Percentiles rank a stretch among this genome's conserved stretches.
Evolutionary conservation across 2,888 invertebrate species (phyloP).

Genomic region (Lepidocyrtoides sp.): DNA sequence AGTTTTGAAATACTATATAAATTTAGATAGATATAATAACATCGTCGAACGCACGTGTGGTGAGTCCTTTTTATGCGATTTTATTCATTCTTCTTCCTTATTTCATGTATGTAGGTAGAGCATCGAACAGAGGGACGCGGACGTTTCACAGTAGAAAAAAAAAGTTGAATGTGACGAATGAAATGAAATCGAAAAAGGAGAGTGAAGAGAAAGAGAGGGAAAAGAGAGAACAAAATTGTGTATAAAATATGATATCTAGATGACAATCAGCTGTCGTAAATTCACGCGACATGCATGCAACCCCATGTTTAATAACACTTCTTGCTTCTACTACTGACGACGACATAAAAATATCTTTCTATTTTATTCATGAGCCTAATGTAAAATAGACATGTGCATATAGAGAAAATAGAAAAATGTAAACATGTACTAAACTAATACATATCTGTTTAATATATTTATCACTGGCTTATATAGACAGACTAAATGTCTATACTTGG

Average conservation of each 20-base stretch:
- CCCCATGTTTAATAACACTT: slow-evolving; percentile 69
- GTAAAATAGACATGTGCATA: neutral
- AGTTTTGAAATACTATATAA: neutral
- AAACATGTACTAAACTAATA: neutral
- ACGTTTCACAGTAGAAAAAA: neutral
- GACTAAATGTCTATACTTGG: no score
- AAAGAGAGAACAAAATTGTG: slow-evolving; percentile 5
- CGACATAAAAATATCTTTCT: slow-evolving; percentile 61
- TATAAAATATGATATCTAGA: slow-evolving; percentile 66
- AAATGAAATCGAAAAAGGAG: slow-evolving; percentile 27
- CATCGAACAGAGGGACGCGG: neutral
- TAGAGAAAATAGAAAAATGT: neutral
- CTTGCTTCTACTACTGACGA: slow-evolving; percentile 60
- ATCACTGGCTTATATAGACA: no score
- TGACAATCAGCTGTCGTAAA: slow-evolving; percentile 79
- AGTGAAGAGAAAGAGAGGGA: neutral
- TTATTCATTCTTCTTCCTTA: neutral
- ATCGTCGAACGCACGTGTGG: neutral
- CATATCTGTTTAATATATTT: neutral
- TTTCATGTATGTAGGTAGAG: neutral
- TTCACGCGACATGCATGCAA: slow-evolving; percentile 77
- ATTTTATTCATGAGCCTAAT: slow-evolving; percentile 57
- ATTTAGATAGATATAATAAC: neutral
- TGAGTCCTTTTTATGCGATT: neutral
- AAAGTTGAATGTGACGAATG: neutral